Conservation (phyloP, 2,113 vertebrate genomes). For the Mixornis gularis region DNA sequence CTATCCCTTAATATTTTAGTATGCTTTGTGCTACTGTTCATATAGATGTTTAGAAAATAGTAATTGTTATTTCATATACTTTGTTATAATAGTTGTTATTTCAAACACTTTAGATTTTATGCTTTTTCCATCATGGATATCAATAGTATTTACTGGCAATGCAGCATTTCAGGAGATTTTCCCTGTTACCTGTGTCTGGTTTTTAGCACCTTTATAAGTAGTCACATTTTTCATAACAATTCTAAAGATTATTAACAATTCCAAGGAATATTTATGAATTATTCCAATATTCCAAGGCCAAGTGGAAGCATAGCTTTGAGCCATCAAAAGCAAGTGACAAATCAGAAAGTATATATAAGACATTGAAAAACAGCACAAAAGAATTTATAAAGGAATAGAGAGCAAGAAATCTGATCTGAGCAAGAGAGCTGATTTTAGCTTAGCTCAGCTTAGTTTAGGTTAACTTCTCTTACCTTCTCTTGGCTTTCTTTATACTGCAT, state of each 20-base stretch:
- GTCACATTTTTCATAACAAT: neutral
- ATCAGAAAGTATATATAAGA: neutral
- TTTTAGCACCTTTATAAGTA: neutral
- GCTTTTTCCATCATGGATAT: neutral
- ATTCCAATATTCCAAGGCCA: neutral
- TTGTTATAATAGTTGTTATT: neutral
- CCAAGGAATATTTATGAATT: neutral
- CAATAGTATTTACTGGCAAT: neutral
- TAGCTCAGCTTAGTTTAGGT: neutral
- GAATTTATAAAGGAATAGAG: neutral
- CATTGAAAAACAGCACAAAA: neutral
- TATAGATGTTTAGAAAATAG: neutral
- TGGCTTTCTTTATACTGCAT: neutral
- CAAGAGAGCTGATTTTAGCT: neutral
- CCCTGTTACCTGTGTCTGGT: fast-evolving
- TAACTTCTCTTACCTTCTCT: neutral
- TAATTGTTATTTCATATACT: neutral
- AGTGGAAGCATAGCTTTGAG: neutral
- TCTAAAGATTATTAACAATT: neutral
- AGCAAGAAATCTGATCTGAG: neutral
- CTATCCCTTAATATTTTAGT: neutral
- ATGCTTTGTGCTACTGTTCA: neutral
- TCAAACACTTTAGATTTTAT: neutral
- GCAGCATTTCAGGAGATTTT: neutral
- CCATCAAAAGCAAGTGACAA: neutral